Evolutionary conservation across 2,888 invertebrate genomes (phyloP).

Genomic region (Microplitis deprimator): DNA sequence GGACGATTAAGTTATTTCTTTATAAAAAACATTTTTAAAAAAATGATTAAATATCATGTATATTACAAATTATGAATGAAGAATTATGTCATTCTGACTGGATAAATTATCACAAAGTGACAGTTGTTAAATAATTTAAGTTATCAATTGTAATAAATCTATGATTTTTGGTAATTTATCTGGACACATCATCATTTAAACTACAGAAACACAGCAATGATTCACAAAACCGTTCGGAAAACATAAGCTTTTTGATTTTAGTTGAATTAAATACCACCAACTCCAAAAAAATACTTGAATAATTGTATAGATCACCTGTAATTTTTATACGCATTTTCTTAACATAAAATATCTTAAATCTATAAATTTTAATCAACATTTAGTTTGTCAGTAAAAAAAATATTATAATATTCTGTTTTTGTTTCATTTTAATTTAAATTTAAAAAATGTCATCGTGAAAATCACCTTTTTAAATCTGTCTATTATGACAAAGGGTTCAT

Average conservation of each 20-base stretch:
- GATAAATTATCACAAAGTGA: no score
- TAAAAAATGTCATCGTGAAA: constrained; percentile 64
- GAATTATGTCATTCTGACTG: neutral
- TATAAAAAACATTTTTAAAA: constrained; percentile 3
- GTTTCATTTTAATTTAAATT: constrained; percentile 21
- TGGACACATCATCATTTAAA: constrained; percentile 59
- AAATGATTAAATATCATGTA: neutral
- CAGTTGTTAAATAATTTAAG: neutral
- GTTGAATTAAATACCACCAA: constrained; percentile 13
- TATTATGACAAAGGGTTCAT: constrained; percentile 64
- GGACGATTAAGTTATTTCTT: neutral
- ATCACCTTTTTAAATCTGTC: constrained; percentile 55
- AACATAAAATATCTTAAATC: constrained; percentile 19
- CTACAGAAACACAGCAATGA: constrained; percentile 7
- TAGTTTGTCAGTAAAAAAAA: no score
- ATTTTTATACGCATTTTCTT: neutral
- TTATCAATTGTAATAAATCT: neutral
- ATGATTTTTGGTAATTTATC: constrained; percentile 23
- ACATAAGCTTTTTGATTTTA: constrained; percentile 57
- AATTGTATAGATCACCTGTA: constrained; percentile 16
- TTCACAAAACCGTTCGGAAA: constrained; percentile 61
- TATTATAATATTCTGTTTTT: no score
- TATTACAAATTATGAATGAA: neutral
- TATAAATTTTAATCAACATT: constrained; percentile 59
- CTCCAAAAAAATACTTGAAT: constrained; percentile 1